Base-by-base conservation (phyloP, 2,113 vertebrate genomes). In the Nicator chloris region DNA sequence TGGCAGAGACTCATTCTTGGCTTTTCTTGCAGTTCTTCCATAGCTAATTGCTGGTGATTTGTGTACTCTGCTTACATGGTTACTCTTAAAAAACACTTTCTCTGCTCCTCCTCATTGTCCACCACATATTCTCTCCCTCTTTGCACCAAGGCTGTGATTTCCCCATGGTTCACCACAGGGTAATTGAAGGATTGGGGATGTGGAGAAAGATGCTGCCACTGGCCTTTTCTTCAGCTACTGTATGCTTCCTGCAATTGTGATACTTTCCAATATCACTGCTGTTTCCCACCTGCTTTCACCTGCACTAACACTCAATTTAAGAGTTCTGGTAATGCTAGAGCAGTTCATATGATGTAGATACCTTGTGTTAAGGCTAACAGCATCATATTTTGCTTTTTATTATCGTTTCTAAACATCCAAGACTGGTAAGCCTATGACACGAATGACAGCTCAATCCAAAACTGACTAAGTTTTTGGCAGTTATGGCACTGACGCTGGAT, bases 151-250 rank as follows among this genome's bases (percentile, higher is more conserved):
- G 27, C 47, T 81, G 18, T 64, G 7, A 24, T 79, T 75, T 93
- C 14, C 7, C 9, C 4, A 6, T 0, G 0, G 30, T 35, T 80
- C 13, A 68, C 40, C 47, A 12, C 39, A 42, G 37, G 5, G 6
- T 35, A 53, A 31, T 24, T 40, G n/a, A 76, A 71, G 22, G 9
- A 49, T 21, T 69, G 13, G 16, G 9, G 6, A 37, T 64, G 15
- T 37, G 39, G 21, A 64, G 30, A 77, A 88, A 79, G 39, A 11
- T 49, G 13, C 10, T 63, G 26, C 15, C 9, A 9, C 11, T 64
- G 33, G 9, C 26, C 44, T 24, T 63, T 24, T 30, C 21, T 40
- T 21, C 8, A 26, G 13, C 44, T 91, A 22, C 31, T 57, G 14
- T 40, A 19, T 49, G 12, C 49, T 86, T 54, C 24, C 31, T 65